phyloP scores from a whole-genome alignment of 2,797 vertebrate species.

The Sphaeramia orbicularis region DNA sequence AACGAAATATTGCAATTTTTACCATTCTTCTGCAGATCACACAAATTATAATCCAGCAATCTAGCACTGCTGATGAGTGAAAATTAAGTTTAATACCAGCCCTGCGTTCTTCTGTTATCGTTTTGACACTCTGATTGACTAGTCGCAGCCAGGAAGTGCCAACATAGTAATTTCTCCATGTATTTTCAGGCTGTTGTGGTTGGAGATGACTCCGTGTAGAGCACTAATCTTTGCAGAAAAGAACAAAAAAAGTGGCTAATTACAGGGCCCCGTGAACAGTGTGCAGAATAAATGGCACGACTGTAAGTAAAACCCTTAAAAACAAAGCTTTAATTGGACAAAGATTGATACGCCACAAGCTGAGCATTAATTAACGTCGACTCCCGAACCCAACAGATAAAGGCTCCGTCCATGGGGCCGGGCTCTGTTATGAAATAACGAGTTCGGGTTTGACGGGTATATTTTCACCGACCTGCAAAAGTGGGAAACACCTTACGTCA shows the following conservation, averaged over 20 bases:
- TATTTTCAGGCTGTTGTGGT: slow-evolving; percentile 35
- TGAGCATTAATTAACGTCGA: slow-evolving; percentile 73
- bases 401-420: too few relatives aligned
- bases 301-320: slow-evolving; percentile 47
- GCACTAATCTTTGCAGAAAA: slow-evolving; percentile 39
- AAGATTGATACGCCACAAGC: slow-evolving; percentile 58
- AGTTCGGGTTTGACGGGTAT: slow-evolving; percentile 58
- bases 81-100: slow-evolving; percentile 16
- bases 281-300: slow-evolving; percentile 43
- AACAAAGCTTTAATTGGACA: slow-evolving; percentile 61
- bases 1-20: not conserved
- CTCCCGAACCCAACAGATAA: slow-evolving; percentile 38
- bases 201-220: slow-evolving; percentile 16
- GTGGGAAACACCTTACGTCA: too few relatives aligned
- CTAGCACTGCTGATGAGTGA: not conserved
- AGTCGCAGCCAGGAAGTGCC: slow-evolving; percentile 30
- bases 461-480: slow-evolving; percentile 47
- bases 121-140: slow-evolving; percentile 43
- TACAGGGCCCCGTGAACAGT: slow-evolving; percentile 44
- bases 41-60: slow-evolving; percentile 2
- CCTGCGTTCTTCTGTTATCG: slow-evolving; percentile 16
- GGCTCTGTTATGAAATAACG: too few relatives aligned
- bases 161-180: slow-evolving; percentile 36
- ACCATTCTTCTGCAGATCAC: not conserved
- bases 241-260: slow-evolving; percentile 67